These are phyloP conservation scores for Geotrupes spiniger DNA, from an alignment of 2,888 invertebrate genomes.

Conservation along the genomic window DNA sequence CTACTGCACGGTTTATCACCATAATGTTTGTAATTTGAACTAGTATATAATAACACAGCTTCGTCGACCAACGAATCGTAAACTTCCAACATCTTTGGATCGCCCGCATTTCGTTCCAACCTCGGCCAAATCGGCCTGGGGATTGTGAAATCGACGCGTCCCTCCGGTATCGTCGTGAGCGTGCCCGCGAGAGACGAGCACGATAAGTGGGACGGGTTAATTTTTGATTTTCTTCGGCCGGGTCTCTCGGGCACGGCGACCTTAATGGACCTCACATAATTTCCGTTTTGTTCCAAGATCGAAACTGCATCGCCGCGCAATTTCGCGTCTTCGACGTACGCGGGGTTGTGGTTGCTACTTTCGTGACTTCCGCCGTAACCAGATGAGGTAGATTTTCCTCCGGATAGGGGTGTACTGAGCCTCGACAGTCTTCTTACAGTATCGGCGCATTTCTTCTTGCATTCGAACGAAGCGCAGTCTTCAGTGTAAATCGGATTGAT, in stretches of 20 bases:
- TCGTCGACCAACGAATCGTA: constrained; percentile 49
- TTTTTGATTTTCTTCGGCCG: constrained; percentile 38
- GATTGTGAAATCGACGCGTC: constrained; percentile 47
- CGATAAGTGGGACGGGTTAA: constrained; percentile 34
- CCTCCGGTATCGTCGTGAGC: constrained; percentile 52
- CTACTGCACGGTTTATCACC: constrained; percentile 21
- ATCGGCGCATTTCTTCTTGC: constrained; percentile 2
- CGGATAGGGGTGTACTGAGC: constrained; percentile 32
- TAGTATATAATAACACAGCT: constrained; percentile 46
- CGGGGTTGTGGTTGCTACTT: constrained; percentile 27
- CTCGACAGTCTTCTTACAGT: constrained; percentile 18
- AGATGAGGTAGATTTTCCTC: constrained; percentile 45
- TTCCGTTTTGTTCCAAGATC: constrained; percentile 46
- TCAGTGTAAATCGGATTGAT: constrained; percentile 48
- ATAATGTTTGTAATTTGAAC: constrained; percentile 38
- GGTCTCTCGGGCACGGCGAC: constrained; percentile 36
- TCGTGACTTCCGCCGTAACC: constrained; percentile 47
- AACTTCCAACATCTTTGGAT: constrained; percentile 24
- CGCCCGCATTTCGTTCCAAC: constrained; percentile 13
- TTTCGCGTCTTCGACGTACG: constrained; percentile 36
- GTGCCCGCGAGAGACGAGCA: constrained; percentile 40
- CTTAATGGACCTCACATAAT: constrained; percentile 46
- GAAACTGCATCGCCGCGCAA: constrained; percentile 40
- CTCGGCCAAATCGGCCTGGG: constrained; percentile 51
- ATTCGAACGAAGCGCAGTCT: constrained; percentile 13